Base-by-base conservation (phyloP, 2,797 vertebrate genomes). In the Notamacropus eugenii region DNA sequence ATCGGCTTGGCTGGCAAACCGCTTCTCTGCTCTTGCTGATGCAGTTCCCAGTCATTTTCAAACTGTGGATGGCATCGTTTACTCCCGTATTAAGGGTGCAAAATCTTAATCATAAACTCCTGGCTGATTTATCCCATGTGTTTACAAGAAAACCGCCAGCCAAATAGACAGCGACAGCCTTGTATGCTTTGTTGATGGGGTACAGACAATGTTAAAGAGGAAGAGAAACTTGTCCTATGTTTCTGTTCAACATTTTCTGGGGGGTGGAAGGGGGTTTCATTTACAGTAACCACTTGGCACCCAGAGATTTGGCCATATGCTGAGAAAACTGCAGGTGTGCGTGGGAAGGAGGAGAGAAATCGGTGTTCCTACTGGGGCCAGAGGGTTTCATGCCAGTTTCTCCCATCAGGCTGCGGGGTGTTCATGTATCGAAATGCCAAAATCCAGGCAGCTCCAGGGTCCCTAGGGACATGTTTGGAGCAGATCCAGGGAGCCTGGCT, bases 1-100 rank as follows among this genome's bases (percentile, higher is more conserved):
- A 98, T 98, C 98, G 97, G 93, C 97, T 97, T 96, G 97, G 96
- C 97, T 94, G 92, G 97, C 94, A 94, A 92, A 98, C 98, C 91
- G 96, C 94, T 98, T 97, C 95, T 98, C 97, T 97, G 59, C 96
- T 96, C 96, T 94, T 97, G 98, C 97, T 98, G 92, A 95, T 95
- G 96, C 24, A 0, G 91, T 94, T 96, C 94, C 93, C 93, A 94
- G 96, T 96, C 96, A 94, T 97, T 87, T 92, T 95, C 74, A 27
- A 87, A 87, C 22, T 46, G 24, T 87, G 40, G 74, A 31, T 95
- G 97, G 95, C 67, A 82, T 96, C 93, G 59, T 90, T 55, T 91
- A 92, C 27, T 14, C 95, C 87, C 91, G 59, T 55, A 91, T 92
- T 90, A 94, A 97, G 94, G 93, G 95, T 98, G 94, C 74, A 57